These are phyloP conservation scores for Setophaga petechia DNA, from an alignment of 2,113 vertebrate genomes.

Conservation along the genomic window DNA sequence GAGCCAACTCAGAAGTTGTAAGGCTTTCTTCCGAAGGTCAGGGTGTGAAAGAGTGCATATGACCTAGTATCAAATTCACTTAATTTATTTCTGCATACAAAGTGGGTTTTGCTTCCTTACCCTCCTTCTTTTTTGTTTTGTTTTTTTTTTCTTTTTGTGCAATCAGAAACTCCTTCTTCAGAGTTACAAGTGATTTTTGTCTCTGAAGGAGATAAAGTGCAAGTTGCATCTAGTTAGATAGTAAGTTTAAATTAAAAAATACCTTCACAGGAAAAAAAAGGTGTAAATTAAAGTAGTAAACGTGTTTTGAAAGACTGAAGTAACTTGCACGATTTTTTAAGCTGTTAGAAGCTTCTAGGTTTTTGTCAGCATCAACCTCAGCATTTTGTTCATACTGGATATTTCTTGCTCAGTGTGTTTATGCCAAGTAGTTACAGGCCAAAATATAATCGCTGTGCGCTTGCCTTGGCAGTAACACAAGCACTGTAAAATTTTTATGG, in stretches of 20 bases:
- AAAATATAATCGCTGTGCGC: background rate
- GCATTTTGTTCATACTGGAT: conserved; percentile 7
- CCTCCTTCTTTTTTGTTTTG: background rate
- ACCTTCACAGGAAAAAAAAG: background rate
- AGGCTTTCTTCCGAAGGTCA: background rate
- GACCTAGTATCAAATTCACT: background rate
- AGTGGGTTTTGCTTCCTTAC: background rate
- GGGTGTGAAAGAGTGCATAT: background rate
- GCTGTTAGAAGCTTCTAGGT: background rate
- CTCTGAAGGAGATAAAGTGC: background rate
- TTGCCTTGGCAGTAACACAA: conserved; percentile 22
- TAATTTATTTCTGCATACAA: background rate
- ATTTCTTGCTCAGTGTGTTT: conserved; percentile 9
- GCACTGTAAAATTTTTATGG: conserved; percentile 42
- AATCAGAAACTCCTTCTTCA: background rate
- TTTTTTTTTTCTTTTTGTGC: background rate
- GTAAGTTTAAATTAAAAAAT: background rate
- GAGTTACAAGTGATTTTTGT: background rate
- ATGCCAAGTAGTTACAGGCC: conserved; percentile 37
- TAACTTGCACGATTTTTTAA: background rate
- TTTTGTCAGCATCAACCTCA: conserved; percentile 20
- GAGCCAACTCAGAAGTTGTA: background rate
- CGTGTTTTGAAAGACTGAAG: background rate
- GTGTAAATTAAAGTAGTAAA: background rate
- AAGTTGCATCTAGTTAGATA: background rate